A percentile compares a stretch with the other conserved stretches of the same genome.
These are phyloP conservation scores for Acholoe squamosa DNA, from an alignment of 2,888 invertebrate genomes.

Conservation along the genomic window DNA sequence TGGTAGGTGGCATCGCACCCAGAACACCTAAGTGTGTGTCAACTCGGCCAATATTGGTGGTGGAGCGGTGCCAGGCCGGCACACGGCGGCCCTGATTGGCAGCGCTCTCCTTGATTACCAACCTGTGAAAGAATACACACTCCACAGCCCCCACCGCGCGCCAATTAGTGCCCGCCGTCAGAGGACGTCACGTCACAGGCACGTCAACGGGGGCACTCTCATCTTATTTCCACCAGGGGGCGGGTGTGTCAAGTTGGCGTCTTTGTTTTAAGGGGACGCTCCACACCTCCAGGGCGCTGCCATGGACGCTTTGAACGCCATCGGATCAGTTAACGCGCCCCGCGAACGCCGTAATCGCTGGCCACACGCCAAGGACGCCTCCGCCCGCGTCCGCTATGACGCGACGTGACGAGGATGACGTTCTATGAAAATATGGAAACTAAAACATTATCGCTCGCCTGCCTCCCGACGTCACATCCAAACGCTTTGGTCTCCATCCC, in stretches of 20 bases:
- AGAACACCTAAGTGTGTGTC: slow-evolving; percentile 48
- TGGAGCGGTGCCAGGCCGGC: slow-evolving; percentile 32
- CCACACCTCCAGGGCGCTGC: background rate
- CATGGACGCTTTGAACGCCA: slow-evolving; percentile 1
- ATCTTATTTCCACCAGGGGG: slow-evolving; percentile 32
- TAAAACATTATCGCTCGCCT: background rate
- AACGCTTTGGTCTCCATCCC: no score
- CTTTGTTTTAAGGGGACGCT: slow-evolving; percentile 28
- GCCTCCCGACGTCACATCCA: background rate
- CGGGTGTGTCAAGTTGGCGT: slow-evolving; percentile 33
- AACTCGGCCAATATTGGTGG: slow-evolving; percentile 43
- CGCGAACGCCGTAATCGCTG: background rate
- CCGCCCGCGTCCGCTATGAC: background rate
- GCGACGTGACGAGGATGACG: no score
- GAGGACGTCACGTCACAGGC: background rate
- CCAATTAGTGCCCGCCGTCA: slow-evolving; percentile 28
- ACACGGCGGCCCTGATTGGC: slow-evolving; percentile 48
- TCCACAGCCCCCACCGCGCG: slow-evolving; percentile 5
- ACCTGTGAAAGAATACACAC: slow-evolving; percentile 56
- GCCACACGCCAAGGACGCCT: background rate
- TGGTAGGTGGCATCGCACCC: background rate
- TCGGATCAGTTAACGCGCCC: background rate
- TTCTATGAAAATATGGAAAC: background rate
- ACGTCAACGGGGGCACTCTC: slow-evolving; percentile 1
- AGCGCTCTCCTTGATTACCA: slow-evolving; percentile 30